A percentile compares a stretch with the other conserved stretches of the same genome.
phyloP scores from a whole-genome alignment of 2,888 invertebrate genomes.

The Chouioia cunea region DNA sequence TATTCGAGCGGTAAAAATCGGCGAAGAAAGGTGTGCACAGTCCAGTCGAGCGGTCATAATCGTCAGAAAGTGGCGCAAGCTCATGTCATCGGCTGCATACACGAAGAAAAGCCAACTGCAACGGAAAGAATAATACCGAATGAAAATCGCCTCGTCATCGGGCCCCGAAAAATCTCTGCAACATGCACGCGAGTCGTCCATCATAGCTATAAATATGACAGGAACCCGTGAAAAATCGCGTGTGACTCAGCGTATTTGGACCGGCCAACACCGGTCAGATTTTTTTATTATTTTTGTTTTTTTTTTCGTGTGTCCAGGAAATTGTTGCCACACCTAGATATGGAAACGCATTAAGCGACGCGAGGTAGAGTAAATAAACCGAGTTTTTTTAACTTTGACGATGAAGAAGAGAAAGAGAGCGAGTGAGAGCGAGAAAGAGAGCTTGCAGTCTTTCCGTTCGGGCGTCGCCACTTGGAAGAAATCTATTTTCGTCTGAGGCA shows the following conservation, averaged over 20 bases:
- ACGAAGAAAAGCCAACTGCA: constrained; percentile 23
- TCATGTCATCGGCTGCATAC: constrained; percentile 37
- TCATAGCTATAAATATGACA: constrained; percentile 68
- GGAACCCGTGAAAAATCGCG: constrained; percentile 66
- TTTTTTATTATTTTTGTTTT: constrained; percentile 7
- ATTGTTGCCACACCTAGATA: constrained; percentile 2
- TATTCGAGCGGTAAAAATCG: constrained; percentile 52
- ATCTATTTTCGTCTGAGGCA: constrained; percentile 63
- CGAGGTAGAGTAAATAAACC: constrained; percentile 4
- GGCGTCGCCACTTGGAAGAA: constrained; percentile 38
- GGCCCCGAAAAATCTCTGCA: constrained; percentile 53
- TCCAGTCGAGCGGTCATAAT: constrained; percentile 62
- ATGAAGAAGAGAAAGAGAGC: not conserved
- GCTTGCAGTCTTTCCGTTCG: constrained; percentile 33
- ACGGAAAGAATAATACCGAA: constrained; percentile 49
- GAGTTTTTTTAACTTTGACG: constrained; percentile 19
- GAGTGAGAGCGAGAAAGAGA: not conserved
- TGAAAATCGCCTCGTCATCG: constrained; percentile 65
- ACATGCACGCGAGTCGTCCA: constrained; percentile 63
- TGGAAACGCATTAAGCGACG: constrained; percentile 18
- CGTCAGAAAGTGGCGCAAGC: constrained; percentile 53
- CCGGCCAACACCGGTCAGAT: constrained; percentile 47
- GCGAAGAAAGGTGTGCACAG: constrained; percentile 40
- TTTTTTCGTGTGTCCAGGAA: not conserved
- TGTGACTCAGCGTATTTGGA: constrained; percentile 66